Evolutionary conservation across 2,113 vertebrate species (phyloP), one percentile per base, ranked within the genome.

Genomic region (Anolis carolinensis): DNA sequence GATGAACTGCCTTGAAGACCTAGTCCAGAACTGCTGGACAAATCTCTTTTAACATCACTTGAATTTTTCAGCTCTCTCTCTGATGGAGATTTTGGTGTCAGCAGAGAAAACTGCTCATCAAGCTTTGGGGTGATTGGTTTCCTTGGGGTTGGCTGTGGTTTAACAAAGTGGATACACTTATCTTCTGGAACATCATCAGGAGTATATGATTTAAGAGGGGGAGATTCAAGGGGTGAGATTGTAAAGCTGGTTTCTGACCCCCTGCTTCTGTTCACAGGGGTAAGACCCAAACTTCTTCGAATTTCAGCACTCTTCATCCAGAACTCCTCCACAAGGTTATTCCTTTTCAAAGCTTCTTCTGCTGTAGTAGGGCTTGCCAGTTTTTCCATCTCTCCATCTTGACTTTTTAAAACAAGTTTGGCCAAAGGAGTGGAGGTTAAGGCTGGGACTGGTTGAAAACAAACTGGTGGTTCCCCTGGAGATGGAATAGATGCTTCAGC

Each of bases 291-390:
- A 89, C 98, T 99, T 91, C 97, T 98, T 68, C 99, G 95, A 76
- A 99, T 99, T 90, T 99, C 98, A 0, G 98, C 98, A 0, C 99
- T 99, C 94, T 99, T 99, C 91, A 97, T 93, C 99, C 99, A 99
- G 90, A 99, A 99, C 86, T 99, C 99, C 27, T 99, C 98, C 8
- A 99, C 98, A 2, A 99, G 97, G 79, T 99, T 98, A 0, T 95
- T 96, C 84, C 98, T 97, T 85, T 97, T 98, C 27, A 96, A 90
- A 1, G 94, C 91, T 20, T 96, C 97, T 2, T 98, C 97, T 77
- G 95, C 95, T 0, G 85, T 91, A 0, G 91, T 95, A 3, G 96
- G 93, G 84, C 97, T 96, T 1, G 87, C 83, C 2, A 95, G 81
- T 65, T 90, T 94, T 21, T 96, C 94, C 23, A 90, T 75, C 67